A percentile compares a stretch with the other conserved stretches of the same genome.
Conservation (phyloP, 1,140 invertebrate genomes). For the Bombus difficillimus region DNA sequence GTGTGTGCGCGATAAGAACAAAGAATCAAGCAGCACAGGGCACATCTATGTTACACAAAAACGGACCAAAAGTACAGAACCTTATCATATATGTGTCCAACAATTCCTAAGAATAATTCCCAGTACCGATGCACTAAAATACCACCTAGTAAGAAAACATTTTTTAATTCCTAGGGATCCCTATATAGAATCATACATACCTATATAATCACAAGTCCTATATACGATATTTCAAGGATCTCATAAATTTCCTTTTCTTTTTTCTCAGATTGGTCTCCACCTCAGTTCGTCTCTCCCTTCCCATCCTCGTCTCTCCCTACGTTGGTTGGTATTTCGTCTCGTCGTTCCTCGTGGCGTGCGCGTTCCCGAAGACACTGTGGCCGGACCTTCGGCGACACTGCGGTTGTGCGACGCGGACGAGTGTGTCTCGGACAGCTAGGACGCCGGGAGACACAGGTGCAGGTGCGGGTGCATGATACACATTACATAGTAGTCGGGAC, state of each 20-base stretch:
- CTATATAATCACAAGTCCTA: not conserved
- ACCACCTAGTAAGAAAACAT: not conserved
- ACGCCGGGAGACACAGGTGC: conserved; percentile 57
- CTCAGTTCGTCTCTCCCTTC: not conserved
- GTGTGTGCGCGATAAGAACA: conserved; percentile 18
- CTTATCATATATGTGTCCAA: not conserved
- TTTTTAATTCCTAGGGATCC: not conserved
- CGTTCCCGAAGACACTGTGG: conserved; percentile 44
- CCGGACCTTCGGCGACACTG: conserved; percentile 29
- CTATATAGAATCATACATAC: not conserved
- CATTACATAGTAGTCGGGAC: conserved; percentile 14
- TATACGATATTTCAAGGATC: not conserved
- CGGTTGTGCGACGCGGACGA: conserved; percentile 18
- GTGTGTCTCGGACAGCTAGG: conserved; percentile 25
- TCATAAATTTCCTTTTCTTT: not conserved
- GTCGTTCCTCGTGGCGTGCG: conserved; percentile 57
- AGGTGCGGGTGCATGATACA: conserved; percentile 41
- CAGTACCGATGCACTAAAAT: not conserved
- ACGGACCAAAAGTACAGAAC: not conserved
- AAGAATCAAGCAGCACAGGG: not conserved
- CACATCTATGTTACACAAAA: conserved; percentile 1
- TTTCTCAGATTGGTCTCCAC: not conserved
- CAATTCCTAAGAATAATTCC: not conserved
- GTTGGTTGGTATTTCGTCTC: not conserved
- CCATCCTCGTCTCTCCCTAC: not conserved